Conservation (phyloP, 2,113 vertebrate genomes). For the Hippocampus zosterae region DNA sequence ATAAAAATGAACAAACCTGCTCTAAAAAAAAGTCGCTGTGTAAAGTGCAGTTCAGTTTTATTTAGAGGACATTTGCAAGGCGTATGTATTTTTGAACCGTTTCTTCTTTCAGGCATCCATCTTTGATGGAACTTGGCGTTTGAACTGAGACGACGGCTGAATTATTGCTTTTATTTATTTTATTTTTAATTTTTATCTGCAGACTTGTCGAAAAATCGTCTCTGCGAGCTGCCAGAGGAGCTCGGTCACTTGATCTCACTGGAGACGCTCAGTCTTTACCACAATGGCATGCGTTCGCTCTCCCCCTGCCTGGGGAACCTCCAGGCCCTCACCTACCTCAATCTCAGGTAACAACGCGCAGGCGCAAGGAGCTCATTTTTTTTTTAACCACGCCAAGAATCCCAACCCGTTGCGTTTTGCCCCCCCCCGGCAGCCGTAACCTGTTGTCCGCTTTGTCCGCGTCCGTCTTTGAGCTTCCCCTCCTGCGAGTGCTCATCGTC, state of each 20-base stretch:
- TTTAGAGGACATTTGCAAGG: no score
- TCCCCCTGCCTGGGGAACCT: slow-evolving; percentile 80
- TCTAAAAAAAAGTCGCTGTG: no score
- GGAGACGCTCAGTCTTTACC: slow-evolving; percentile 88
- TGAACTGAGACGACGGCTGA: neutral
- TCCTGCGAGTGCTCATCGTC: slow-evolving; percentile 85
- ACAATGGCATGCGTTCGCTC: slow-evolving; percentile 87
- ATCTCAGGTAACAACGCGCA: slow-evolving; percentile 55
- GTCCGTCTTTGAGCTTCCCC: slow-evolving; percentile 84
- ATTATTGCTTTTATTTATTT: neutral
- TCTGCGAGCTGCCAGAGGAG: slow-evolving; percentile 88
- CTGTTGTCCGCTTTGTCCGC: slow-evolving; percentile 80
- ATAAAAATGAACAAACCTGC: no score
- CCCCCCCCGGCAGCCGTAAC: slow-evolving; percentile 79
- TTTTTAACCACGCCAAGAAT: no score
- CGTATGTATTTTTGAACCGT: no score
- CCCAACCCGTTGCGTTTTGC: neutral
- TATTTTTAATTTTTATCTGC: slow-evolving; percentile 1
- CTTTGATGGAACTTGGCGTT: no score
- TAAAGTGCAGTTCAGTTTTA: no score
- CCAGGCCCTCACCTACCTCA: slow-evolving; percentile 88
- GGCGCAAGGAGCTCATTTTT: no score
- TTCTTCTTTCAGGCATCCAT: no score
- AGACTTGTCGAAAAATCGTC: slow-evolving; percentile 89
- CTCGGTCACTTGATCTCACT: slow-evolving; percentile 84